A percentile compares a stretch with the other conserved stretches of the same genome.
These are phyloP conservation scores for Puma concolor DNA, from an alignment of 2,113 vertebrate genomes.

Conservation along the genomic window DNA sequence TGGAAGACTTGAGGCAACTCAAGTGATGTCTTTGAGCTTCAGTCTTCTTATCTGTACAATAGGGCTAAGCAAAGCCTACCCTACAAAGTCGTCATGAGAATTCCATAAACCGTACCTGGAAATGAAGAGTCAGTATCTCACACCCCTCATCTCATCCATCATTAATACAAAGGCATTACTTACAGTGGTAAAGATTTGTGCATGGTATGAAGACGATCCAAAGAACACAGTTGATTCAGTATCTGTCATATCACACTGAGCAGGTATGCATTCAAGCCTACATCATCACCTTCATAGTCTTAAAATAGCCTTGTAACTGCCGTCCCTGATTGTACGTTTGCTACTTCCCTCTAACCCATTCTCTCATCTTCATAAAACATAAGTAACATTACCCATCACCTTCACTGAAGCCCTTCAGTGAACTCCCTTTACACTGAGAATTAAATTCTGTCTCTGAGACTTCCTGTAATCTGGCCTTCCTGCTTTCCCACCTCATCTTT, in stretches of 20 bases:
- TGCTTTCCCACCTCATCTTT: not conserved
- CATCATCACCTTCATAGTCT: not conserved
- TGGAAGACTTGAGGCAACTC: too few relatives aligned
- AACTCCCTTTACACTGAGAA: not conserved
- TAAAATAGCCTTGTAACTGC: not conserved
- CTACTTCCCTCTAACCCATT: not conserved
- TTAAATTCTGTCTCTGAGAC: not conserved
- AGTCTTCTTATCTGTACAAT: not conserved
- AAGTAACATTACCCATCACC: not conserved
- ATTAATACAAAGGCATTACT: not conserved
- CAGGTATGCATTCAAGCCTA: too few relatives aligned
- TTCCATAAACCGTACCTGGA: not conserved
- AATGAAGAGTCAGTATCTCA: not conserved
- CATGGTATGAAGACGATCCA: too few relatives aligned
- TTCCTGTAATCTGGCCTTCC: rapidly evolving
- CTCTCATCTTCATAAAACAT: not conserved
- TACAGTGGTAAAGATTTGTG: not conserved
- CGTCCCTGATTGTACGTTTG: not conserved
- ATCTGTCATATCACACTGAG: not conserved
- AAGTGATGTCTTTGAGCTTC: not conserved
- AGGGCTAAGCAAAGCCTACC: not conserved
- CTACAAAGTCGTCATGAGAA: not conserved
- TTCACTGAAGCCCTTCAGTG: not conserved
- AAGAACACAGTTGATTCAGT: not conserved
- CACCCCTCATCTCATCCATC: not conserved